phyloP scores from a whole-genome alignment of 2,113 vertebrate genomes.

The Labeo catla region DNA sequence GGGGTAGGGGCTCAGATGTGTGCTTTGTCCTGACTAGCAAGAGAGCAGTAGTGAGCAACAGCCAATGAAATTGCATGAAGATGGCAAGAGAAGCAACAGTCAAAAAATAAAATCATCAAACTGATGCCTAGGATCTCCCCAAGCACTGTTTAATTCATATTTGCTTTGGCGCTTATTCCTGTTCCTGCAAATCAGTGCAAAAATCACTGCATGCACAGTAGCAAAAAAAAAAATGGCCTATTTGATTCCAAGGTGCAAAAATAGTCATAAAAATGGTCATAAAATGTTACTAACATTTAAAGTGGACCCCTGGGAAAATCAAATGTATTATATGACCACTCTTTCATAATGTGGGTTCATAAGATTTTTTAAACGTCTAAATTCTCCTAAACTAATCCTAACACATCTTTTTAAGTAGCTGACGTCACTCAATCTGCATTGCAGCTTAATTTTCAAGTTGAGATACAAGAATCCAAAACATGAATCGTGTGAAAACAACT shows the following conservation, averaged over 20 bases:
- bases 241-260: neutral
- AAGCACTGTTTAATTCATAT: neutral
- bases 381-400: neutral
- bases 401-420: neutral
- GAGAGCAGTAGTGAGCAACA: neutral
- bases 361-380: no score
- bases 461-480: neutral
- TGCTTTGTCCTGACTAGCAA: neutral
- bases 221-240: neutral
- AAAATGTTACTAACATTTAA: neutral
- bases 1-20: no score
- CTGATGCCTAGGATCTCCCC: neutral
- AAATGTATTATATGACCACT: neutral
- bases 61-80: neutral
- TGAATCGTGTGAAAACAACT: neutral
- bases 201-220: neutral
- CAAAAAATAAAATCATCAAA: neutral
- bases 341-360: no score
- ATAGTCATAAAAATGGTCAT: neutral
- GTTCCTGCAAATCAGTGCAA: neutral
- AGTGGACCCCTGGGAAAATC: neutral
- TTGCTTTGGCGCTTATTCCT: neutral
- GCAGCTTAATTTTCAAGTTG: neutral
- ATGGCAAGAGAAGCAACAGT: neutral
- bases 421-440: no score